Conservation (phyloP, 2,797 vertebrate genomes). For the Parauchenoglanis ngamensis region DNA sequence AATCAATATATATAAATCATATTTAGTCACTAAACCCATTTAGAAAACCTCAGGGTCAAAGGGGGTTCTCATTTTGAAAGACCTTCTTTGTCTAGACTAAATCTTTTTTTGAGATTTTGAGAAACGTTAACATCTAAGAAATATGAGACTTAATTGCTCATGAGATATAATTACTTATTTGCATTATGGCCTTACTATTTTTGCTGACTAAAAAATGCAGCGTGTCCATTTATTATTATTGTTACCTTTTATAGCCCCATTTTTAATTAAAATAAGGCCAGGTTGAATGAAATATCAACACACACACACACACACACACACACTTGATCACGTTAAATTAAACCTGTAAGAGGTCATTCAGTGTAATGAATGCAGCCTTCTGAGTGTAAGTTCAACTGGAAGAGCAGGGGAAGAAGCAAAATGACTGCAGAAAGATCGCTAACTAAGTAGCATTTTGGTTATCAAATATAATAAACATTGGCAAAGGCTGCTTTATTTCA, state of each 20-base stretch:
- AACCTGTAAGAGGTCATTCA: neutral
- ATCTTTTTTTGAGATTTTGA: neutral
- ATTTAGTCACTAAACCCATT: neutral
- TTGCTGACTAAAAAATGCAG: constrained; percentile 18
- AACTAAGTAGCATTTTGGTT: neutral
- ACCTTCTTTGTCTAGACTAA: neutral
- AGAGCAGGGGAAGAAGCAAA: neutral
- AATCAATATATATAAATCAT: neutral
- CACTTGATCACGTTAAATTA: neutral
- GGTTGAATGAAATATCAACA: neutral
- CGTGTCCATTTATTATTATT: neutral
- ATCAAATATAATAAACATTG: neutral
- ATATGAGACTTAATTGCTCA: neutral
- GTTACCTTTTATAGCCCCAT: constrained; percentile 18
- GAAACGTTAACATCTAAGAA: neutral
- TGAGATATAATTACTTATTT: neutral
- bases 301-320: neutral
- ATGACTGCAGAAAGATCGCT: neutral
- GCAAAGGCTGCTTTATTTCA: neutral
- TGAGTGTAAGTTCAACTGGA: neutral
- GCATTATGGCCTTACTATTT: constrained; percentile 15
- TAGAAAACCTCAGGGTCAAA: neutral
- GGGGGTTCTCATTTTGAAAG: neutral
- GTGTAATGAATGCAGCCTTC: neutral
- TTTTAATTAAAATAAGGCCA: constrained; percentile 23